Conservation (phyloP, 64 coral and sea anemone species). For the Exaiptasia diaphana region DNA sequence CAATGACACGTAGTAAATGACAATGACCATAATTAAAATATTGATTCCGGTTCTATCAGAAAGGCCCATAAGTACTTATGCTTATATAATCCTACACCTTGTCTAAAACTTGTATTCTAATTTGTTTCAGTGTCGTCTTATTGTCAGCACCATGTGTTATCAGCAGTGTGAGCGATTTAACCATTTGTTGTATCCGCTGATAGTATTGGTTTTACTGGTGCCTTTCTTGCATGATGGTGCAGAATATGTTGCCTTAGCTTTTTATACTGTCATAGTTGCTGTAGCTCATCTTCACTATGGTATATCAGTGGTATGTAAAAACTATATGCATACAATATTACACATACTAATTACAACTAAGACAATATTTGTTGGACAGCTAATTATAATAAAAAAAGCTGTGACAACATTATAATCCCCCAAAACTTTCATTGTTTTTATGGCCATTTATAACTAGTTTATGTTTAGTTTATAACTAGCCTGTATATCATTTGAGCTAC, state of each 20-base stretch:
- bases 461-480: not conserved
- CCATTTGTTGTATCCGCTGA: constrained; percentile 55
- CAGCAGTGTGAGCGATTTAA: constrained; percentile 68
- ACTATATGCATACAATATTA: not conserved
- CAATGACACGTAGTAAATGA: too few relatives aligned
- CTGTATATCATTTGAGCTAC: not conserved
- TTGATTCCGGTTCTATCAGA: not conserved
- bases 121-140: constrained; percentile 71
- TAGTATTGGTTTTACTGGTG: constrained; percentile 21
- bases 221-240: constrained; percentile 20
- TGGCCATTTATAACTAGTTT: not conserved
- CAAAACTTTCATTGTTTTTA: not conserved
- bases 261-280: constrained; percentile 42
- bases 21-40: too few relatives aligned
- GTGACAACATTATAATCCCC: not conserved
- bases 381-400: not conserved
- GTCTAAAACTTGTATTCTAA: too few relatives aligned
- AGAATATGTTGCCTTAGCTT: constrained; percentile 6
- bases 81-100: not conserved
- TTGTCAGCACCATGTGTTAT: constrained; percentile 80
- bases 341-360: not conserved
- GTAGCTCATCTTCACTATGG: constrained; percentile 50
- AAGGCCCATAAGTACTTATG: not conserved
- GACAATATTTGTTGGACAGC: not conserved
- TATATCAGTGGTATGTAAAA: constrained; percentile 34